phyloP scores from a whole-genome alignment of 2,888 invertebrate genomes.

The Philopedon plagiatum region DNA sequence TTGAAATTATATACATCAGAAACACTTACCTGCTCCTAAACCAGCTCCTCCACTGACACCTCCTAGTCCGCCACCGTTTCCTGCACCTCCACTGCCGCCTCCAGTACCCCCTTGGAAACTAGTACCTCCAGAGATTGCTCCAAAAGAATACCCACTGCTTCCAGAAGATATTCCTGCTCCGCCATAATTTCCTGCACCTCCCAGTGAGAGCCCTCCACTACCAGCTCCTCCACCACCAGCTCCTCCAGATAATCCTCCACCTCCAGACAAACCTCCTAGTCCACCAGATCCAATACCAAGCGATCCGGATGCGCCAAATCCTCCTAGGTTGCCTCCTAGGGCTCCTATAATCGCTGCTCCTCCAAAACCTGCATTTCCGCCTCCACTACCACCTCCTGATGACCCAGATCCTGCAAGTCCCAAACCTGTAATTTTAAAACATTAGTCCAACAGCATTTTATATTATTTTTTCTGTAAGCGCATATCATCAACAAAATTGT shows the following conservation, averaged over 20 bases:
- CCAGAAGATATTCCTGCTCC: neutral
- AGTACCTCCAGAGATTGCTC: neutral
- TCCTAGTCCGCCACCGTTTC: neutral
- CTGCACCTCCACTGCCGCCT: neutral
- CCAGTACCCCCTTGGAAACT: neutral
- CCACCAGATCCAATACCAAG: conserved; percentile 8
- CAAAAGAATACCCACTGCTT: neutral
- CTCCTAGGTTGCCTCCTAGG: too few species aligned
- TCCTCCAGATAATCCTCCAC: neutral
- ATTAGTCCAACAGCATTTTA: too few species aligned
- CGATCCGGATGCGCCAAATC: neutral
- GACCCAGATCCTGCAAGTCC: neutral
- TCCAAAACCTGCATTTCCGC: neutral
- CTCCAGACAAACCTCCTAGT: neutral
- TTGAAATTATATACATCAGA: neutral
- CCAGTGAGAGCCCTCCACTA: neutral
- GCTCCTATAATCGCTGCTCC: neutral
- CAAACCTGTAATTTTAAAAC: neutral
- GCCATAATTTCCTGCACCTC: neutral
- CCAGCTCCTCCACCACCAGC: neutral
- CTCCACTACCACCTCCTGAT: neutral
- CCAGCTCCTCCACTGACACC: neutral
- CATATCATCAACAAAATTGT: too few species aligned
- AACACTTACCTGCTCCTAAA: neutral
- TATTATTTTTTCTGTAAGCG: too few species aligned